Evolutionary conservation across 2,888 invertebrate species (phyloP), one percentile per base, ranked within the genome.

Genomic region (Leucoma salicis): DNA sequence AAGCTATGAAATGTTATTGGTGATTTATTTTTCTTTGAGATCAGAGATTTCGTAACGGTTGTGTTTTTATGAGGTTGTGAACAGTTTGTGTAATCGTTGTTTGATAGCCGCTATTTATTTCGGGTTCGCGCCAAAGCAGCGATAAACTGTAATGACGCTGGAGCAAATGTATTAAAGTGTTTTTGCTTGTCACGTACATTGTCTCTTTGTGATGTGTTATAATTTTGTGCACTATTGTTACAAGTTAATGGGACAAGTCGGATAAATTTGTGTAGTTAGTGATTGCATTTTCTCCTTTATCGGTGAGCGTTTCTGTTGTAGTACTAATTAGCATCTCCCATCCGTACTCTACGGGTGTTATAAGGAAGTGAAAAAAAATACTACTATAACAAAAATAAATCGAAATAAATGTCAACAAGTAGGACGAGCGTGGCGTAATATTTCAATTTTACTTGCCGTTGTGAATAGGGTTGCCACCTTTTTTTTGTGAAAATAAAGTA

Each of bases 51-150:
- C 66, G 78, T 71, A 70, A 82, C 74, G 78, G 73, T 76, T 78
- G 74, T 71, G 68, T 70, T 70, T 82, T 82, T 80, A 82, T 80
- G 78, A 71, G 76, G 70, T 78, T 77, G 82, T 79, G 78, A 81
- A 82, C 83, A 78, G 78, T 81, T 78, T 72, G 65, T 78, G 80
- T 82, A 82, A 84, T 83, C 74, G 78, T 57, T 74, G 57, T 82
- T 83, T 82, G 82, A 83, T 83, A 76, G 81, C 77, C 52, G 74
- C 76, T 68, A 75, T 83, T 81, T 82, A 79, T 81, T 82, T 81
- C 53, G 70, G 75, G 68, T 63, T 59, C 69, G 54, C 59, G 65
- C 70, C 65, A 66, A 76, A 77, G 73, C 69, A 65, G 66, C 78
- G 67, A 81, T 81, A 81, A 80, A 81, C 60, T 69, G 73, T 78